phyloP scores from a whole-genome alignment of 2,888 invertebrate genomes.

The Julus scandinavius region DNA sequence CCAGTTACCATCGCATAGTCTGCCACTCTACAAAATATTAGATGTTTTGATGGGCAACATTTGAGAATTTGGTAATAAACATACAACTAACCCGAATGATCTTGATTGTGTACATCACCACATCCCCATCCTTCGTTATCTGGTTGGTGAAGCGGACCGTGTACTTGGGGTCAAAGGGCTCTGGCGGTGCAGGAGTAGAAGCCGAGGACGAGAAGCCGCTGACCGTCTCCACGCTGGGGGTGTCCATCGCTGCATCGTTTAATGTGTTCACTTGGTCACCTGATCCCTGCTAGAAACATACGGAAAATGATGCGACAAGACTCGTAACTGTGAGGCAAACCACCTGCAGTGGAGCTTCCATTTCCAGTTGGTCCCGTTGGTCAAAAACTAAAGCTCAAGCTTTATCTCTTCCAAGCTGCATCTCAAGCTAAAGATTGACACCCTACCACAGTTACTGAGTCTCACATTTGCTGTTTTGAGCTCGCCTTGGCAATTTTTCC shows the following conservation, averaged over 20 bases:
- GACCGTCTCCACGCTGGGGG: slow-evolving; percentile 55
- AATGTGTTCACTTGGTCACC: not conserved
- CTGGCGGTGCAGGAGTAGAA: slow-evolving; percentile 60
- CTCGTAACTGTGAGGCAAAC: not conserved
- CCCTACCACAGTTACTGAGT: no score
- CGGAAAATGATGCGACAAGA: not conserved
- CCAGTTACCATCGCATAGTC: no score
- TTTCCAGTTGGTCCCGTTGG: not conserved
- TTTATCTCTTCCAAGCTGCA: no score
- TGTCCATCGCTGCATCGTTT: slow-evolving; percentile 24
- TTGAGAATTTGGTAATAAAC: not conserved
- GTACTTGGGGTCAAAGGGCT: slow-evolving; percentile 60
- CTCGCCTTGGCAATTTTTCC: no score
- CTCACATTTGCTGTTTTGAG: no score
- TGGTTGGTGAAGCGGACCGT: slow-evolving; percentile 61
- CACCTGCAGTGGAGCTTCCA: not conserved
- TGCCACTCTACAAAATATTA: no score
- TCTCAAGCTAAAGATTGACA: no score
- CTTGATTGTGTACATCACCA: slow-evolving; percentile 62
- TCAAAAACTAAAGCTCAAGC: no score
- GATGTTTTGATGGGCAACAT: no score
- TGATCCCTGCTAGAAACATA: slow-evolving; percentile 2
- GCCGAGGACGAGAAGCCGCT: slow-evolving; percentile 60
- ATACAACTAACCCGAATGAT: slow-evolving; percentile 59
- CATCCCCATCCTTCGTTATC: slow-evolving; percentile 63